Base-by-base conservation (phyloP, 2,888 invertebrate species). In the Trissolcus japonicus region DNA sequence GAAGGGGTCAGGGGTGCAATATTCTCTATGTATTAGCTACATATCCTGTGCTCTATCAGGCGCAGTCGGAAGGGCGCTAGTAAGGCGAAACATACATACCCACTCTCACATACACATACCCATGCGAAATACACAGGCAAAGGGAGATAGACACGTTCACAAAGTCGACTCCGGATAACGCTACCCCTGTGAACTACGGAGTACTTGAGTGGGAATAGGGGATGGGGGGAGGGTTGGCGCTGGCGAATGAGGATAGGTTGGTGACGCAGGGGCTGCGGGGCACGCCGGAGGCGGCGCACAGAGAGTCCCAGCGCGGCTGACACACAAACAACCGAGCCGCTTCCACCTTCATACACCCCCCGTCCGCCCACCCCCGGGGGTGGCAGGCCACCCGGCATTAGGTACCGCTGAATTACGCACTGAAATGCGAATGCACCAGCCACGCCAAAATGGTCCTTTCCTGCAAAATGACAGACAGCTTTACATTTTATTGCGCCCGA, bases 271-370 rank as follows among this genome's bases (percentile, higher is more conserved):
- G 66, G 25, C 35, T 14, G 55, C 46, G 53, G 57, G 25, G 55
- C 16, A 29, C 7, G 19, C 53, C 43, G 53, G 66, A 50, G 68
- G 46, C 21, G 56, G 25, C 43, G 76, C 59, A 41, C 51, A 69
- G 51, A 61, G 84, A 83, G 85, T 86, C 87, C 86, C 88, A 87
- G 85, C 83, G 88, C 86, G 87, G 85, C 88, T 89, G 88, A 88
- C 88, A 89, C 87, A 88, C 88, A 88, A 88, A 88, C 88, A 87
- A 86, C 85, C 84, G 82, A 82, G 82, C 83, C 82, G 81, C 82
- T 83, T 76, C 79, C 67, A 74, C 78, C 79, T 80, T 74, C 80
- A 65, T 65, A 78, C 66, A 74, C 78, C 79, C 79, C 61, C 40
- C 62, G 25, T 25, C 25, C 59, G 67, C 80, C 79, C 65, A 71